Evolutionary conservation across 1,140 invertebrate genomes (phyloP), one percentile per base, ranked within the genome.

Genomic region (Drosophila nannoptera): DNA sequence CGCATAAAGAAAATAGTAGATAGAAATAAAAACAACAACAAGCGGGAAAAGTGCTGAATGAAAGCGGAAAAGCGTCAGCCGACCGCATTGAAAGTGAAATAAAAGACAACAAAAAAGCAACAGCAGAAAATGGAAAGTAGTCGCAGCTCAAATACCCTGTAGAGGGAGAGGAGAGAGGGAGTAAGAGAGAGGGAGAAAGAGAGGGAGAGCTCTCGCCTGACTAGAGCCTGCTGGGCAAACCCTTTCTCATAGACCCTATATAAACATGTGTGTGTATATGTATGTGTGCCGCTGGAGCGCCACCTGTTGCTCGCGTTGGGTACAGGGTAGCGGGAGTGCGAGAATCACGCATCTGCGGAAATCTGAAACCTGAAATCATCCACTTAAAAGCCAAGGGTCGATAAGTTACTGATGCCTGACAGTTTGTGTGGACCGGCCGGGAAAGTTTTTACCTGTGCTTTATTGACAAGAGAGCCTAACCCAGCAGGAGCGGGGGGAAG

Each of bases 321-420:
- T n/a, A n/a, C n/a, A n/a, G n/a, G n/a, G n/a, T n/a, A n/a, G n/a
- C n/a, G n/a, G n/a, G n/a, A n/a, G n/a, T n/a, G n/a, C n/a, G n/a
- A n/a, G n/a, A n/a, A n/a, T n/a, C n/a, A n/a, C n/a, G n/a, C n/a
- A n/a, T n/a, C n/a, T 75, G 49, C 38, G 73, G 76, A 75, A 75
- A 86, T 84, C 74, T 77, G 77, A 81, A 69, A 69, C 81, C 81
- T 68, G 59, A 81, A 86, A 86, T 86, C 81, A 86, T 86, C 81
- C 81, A 86, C 81, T 86, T 86, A 86, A 86, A 86, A 81, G 77
- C 77, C 67, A 86, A 86, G 81, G 81, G 81, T 86, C 81, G 81
- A 86, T 86, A 86, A 86, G 70, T 86, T 86, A 86, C 81, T 72
- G 77, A 86, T 81, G 81, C 81, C 82, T 81, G 81, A 86, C 81